Evolutionary conservation across 2,888 invertebrate species (phyloP).

Genomic region (Stenodera caucasica): DNA sequence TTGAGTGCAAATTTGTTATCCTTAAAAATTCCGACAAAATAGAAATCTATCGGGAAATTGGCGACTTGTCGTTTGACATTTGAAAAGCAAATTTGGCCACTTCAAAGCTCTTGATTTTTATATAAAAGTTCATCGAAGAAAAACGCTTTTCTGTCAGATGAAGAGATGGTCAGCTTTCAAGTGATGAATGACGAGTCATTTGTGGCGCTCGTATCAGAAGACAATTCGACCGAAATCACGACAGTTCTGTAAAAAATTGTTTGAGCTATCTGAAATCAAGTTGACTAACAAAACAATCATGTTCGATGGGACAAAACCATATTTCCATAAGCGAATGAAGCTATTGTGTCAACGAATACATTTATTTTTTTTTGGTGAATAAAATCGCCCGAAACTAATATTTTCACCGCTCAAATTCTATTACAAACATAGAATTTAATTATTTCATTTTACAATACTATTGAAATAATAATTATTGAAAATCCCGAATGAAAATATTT

Average conservation of each 20-base stretch:
- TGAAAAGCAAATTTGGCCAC: background rate
- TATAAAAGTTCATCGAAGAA: background rate
- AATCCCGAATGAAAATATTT: background rate
- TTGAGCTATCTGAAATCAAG: no score
- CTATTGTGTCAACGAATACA: background rate
- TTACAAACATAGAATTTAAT: no score
- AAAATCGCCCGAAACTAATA: no score
- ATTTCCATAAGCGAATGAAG: background rate
- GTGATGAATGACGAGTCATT: background rate
- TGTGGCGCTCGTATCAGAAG: no score
- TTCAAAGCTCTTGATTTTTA: background rate
- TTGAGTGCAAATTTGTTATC: background rate
- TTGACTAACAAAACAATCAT: background rate
- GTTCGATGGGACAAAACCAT: no score
- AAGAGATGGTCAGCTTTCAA: background rate
- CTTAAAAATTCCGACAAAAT: no score
- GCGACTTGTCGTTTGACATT: background rate
- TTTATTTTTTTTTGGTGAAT: no score
- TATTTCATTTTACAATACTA: no score
- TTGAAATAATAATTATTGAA: no score
- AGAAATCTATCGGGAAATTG: background rate
- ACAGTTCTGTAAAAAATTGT: no score
- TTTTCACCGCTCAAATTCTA: no score
- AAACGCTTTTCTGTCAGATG: background rate
- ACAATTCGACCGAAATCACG: no score